phyloP scores from a whole-genome alignment of 2,888 invertebrate genomes.

The Tridacna gigas region DNA sequence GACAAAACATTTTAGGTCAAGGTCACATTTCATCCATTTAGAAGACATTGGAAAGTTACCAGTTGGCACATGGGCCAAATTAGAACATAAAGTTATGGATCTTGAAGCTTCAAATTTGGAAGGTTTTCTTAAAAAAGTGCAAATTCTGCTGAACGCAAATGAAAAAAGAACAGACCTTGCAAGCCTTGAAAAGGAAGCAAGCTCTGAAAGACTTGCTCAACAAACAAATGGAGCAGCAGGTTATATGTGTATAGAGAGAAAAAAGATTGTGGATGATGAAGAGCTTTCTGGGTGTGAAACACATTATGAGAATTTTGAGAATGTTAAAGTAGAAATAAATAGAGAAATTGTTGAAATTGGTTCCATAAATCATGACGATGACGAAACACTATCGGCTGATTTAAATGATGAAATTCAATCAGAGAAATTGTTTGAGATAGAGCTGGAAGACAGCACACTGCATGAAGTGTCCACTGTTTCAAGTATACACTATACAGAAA shows the following conservation, averaged over 20 bases:
- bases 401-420: slow-evolving; percentile 22
- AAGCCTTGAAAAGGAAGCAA: slow-evolving; percentile 12
- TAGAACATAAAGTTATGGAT: slow-evolving; percentile 94
- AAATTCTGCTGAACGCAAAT: slow-evolving; percentile 39
- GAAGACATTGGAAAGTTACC: slow-evolving; percentile 97
- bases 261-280: no score
- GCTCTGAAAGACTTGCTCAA: neutral
- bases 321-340: slow-evolving; percentile 71
- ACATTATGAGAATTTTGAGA: neutral
- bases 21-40: slow-evolving; percentile 97
- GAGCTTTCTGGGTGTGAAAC: neutral
- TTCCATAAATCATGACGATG: slow-evolving; percentile 53
- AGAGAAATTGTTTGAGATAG: slow-evolving; percentile 24
- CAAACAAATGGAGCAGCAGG: no score
- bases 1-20: slow-evolving; percentile 97
- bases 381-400: slow-evolving; percentile 22
- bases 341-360: slow-evolving; percentile 69
- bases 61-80: slow-evolving; percentile 96
- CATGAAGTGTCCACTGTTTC: neutral
- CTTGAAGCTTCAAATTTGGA: slow-evolving; percentile 93
- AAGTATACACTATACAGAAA: neutral
- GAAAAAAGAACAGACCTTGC: slow-evolving; percentile 32
- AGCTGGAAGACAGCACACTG: neutral
- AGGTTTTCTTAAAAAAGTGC: slow-evolving; percentile 54
- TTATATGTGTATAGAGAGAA: no score